Evolutionary conservation across 2,113 vertebrate species (phyloP).

Genomic region (Lamprologus callipterus): DNA sequence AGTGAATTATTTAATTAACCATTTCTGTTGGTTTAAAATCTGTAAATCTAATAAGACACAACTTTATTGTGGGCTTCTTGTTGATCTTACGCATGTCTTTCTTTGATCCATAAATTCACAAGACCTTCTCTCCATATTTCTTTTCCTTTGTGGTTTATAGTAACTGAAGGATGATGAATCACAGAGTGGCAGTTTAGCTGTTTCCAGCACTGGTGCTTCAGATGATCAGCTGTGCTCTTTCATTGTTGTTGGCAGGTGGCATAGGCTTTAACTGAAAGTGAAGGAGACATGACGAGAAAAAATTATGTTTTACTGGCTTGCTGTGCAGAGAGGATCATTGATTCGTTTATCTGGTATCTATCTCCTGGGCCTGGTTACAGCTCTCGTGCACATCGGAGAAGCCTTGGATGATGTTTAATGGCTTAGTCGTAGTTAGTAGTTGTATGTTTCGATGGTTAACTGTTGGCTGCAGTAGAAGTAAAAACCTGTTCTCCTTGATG

Average conservation of each 20-base stretch:
- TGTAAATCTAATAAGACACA: not conserved
- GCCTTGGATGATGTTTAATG: not conserved
- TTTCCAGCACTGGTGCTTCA: not conserved
- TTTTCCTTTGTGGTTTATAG: not conserved
- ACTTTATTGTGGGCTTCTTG: not conserved
- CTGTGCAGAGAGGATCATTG: slow-evolving; percentile 12
- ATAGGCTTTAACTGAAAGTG: not conserved
- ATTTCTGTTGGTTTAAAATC: not conserved
- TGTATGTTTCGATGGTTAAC: not conserved
- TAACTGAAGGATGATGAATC: not conserved
- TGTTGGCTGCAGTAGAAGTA: not conserved
- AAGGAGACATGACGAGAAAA: not conserved
- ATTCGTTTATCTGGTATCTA: not conserved
- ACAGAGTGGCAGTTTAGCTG: not conserved
- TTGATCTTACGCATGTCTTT: not conserved
- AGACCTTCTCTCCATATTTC: not conserved
- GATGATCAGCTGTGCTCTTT: not conserved
- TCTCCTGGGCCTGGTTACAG: not conserved
- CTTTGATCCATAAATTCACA: not conserved
- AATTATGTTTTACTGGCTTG: not conserved
- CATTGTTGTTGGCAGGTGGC: not conserved
- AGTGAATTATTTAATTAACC: not conserved
- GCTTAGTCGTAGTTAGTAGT: not conserved
- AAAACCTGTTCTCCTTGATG: slow-evolving; percentile 14
- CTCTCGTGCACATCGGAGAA: not conserved